Evolutionary conservation across 2,888 invertebrate genomes (phyloP), one percentile per base, ranked within the genome.

Genomic region (Lysandra bellargus): DNA sequence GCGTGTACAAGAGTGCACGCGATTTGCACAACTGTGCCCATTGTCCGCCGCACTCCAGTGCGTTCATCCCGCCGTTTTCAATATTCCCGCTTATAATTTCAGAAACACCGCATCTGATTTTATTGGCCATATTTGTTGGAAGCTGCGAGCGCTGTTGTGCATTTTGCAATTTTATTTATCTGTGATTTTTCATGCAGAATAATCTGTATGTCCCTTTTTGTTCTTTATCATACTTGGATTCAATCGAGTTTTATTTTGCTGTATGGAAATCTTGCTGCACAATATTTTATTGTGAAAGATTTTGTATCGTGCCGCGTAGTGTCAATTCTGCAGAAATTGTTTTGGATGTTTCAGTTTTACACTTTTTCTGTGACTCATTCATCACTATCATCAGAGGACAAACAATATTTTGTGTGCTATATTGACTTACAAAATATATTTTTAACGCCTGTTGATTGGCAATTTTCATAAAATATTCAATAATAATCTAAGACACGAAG

Each of bases 71-170:
- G 76, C 72, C 77, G 53, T 78, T 79, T 80, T 79, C 81, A 82
- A 83, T 83, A 83, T 82, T 81, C 80, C 78, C 76, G 78, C 74
- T 82, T 80, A 83, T 83, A 82, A 83, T 83, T 83, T 81, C 81
- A 80, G 81, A 81, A 82, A 83, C 82, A 83, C 80, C 78, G 80
- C 83, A 80, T 82, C 82, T 81, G 81, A 81, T 83, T 83, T 82
- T 83, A 84, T 83, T 83, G 83, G 83, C 81, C 81, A 79, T 83
- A 83, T 83, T 83, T 83, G 83, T 83, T 81, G 82, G 82, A 81
- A 82, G 82, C 33, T 79, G 83, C 82, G 83, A 81, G 81, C 82
- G 82, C 79, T 79, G 76, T 80, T 80, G 78, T 81, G 80, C 81
- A 82, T 83, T 82, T 80, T 75, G 74, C 78, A 78, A 80, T 81